Conservation (phyloP, 2,888 invertebrate genomes). For the Campoplex capitator region DNA sequence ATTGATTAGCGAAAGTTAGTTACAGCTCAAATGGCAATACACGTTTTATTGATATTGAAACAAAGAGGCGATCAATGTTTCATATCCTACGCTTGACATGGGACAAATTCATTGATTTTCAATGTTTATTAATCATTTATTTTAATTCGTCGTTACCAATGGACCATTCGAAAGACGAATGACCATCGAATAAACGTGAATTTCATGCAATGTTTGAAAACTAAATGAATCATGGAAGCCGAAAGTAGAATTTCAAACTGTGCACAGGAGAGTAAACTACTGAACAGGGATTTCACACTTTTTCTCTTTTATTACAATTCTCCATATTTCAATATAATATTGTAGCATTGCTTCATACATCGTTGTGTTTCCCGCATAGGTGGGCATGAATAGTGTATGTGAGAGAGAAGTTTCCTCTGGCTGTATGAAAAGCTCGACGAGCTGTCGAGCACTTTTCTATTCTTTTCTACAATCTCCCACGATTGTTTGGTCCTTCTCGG, state of each 20-base stretch:
- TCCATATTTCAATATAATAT: background rate
- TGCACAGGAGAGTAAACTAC: background rate
- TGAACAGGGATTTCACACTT: background rate
- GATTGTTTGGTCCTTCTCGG: conserved; percentile 29
- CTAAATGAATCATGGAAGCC: background rate
- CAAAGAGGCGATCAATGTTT: background rate
- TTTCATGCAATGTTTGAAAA: background rate
- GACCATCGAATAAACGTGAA: background rate
- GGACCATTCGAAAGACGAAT: background rate
- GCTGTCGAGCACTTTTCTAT: conserved; percentile 31
- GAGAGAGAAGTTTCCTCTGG: conserved; percentile 8
- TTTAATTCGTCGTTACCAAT: background rate
- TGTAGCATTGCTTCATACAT: no score
- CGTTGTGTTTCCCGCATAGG: background rate
- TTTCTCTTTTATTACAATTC: background rate
- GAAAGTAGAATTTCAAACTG: background rate
- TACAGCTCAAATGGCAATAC: background rate
- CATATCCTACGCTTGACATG: background rate
- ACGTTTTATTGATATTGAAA: no score
- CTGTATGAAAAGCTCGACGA: conserved; percentile 32
- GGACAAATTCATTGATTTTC: background rate
- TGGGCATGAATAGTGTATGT: conserved; percentile 4
- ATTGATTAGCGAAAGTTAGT: background rate
- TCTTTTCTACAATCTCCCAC: conserved; percentile 26
- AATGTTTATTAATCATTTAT: background rate